phyloP scores from a whole-genome alignment of 2,113 vertebrate genomes.

The Atherinomorus stipes region DNA sequence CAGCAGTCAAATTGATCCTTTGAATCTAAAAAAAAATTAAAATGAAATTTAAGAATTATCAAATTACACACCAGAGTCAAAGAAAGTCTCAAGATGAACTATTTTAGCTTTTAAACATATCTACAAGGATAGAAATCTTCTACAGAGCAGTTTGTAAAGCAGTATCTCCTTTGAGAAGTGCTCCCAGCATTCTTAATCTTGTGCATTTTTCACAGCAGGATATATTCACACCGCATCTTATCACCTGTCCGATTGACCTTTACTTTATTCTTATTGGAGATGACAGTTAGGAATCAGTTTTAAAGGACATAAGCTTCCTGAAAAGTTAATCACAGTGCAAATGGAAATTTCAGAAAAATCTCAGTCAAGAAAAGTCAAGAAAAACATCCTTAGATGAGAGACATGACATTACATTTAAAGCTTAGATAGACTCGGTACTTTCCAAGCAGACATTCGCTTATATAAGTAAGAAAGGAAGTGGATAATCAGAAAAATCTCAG shows the following conservation, averaged over 20 bases:
- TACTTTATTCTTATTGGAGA: neutral
- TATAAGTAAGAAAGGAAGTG: conserved; percentile 9
- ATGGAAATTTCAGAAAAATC: no score
- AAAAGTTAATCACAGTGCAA: no score
- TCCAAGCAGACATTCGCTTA: conserved; percentile 3
- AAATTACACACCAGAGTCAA: no score
- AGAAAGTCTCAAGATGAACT: no score
- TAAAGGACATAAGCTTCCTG: neutral
- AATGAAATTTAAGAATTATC: no score
- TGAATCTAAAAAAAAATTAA: no score
- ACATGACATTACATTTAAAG: no score
- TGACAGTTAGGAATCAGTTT: neutral
- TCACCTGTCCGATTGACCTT: neutral
- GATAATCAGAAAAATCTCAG: conserved; percentile 38
- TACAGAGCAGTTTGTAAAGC: neutral
- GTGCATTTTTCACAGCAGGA: neutral
- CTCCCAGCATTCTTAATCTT: neutral
- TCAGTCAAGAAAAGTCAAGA: no score
- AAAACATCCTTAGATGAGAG: no score
- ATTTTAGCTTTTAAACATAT: neutral
- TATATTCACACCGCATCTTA: neutral
- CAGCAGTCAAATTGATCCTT: neutral
- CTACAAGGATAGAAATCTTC: neutral
- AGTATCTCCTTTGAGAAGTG: neutral
- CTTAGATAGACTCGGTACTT: no score